Evolutionary conservation across 2,113 vertebrate genomes (phyloP), one percentile per base, ranked within the genome.

Genomic region (Trematocara variabile): DNA sequence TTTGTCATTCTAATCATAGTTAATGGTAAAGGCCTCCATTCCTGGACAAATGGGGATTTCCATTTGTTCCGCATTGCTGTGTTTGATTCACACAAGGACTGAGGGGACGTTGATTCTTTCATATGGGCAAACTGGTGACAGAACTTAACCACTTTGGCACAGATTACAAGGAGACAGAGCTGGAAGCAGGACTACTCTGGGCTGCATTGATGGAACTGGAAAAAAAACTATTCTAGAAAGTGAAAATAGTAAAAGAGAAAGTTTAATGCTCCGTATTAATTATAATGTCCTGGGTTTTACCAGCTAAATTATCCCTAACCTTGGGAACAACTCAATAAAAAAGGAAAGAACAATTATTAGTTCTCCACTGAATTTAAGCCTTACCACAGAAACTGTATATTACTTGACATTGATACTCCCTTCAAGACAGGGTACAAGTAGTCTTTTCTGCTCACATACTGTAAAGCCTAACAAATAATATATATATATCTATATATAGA

Each of bases 61-160:
- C 44, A 86, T 88, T 91, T 86, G 83, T 90, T 93, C 90, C 55
- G 88, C 81, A 11, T 41, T 79, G 84, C 75, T 88, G 89, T 88
- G 33, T 85, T 87, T 25, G 30, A 33, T 83, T 87, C 80, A 82
- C 6, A 13, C 60, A 83, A 53, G 81, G 80, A 85, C 50, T 20
- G 82, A 73, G 73, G 78, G 77, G 68, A 79, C 6, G 46, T 41
- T 79, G 73, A 89, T 83, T 58, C 79, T 77, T 84, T 89, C 55
- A 84, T 22, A 63, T 73, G 84, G 55, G 70, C 28, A 53, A 86
- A 34, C 18, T 52, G 4, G 85, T 81, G 75, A 82, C 77, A 78
- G 54, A 50, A 85, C 13, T 65, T 58, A 56, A 73, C 33, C n/a
- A 58, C 73, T 25, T 73, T 80, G 78, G 82, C 9, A 18, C 4